Evolutionary conservation across 2,888 invertebrate genomes (phyloP).

Genomic region (Lingula anatina): DNA sequence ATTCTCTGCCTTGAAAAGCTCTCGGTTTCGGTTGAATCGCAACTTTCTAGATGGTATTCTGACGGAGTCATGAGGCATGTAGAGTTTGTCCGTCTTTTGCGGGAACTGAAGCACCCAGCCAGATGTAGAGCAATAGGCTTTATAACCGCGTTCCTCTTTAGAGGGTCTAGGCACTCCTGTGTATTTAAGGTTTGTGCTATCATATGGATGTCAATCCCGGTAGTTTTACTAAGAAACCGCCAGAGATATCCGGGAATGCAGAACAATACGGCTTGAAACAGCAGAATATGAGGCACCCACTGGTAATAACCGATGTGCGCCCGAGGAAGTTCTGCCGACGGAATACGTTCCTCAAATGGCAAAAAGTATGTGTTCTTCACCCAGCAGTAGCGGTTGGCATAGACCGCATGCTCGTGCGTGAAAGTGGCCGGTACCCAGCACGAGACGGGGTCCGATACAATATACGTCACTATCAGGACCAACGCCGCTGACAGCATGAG

Average conservation of each 20-base stretch:
- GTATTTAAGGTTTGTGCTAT: too few relatives aligned
- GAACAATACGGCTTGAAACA: constrained; percentile 55
- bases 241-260: constrained; percentile 55
- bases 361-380: constrained; percentile 56
- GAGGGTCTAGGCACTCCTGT: too few relatives aligned
- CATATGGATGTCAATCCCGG: too few relatives aligned
- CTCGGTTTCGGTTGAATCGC: too few relatives aligned
- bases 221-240: constrained; percentile 49
- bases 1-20: too few relatives aligned
- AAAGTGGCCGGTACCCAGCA: constrained; percentile 63
- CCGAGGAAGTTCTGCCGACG: constrained; percentile 45
- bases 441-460: constrained; percentile 96
- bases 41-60: too few relatives aligned
- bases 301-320: constrained; percentile 53
- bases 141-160: too few relatives aligned
- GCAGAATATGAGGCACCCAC: constrained; percentile 54
- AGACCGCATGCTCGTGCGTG: constrained; percentile 56
- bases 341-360: constrained; percentile 53
- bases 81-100: too few relatives aligned
- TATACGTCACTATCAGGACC: constrained; percentile 89
- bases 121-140: too few relatives aligned
- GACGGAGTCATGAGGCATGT: too few relatives aligned
- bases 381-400: constrained; percentile 57
- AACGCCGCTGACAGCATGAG: constrained; percentile 86
- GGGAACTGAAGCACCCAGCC: too few relatives aligned